Evolutionary conservation across 2,113 vertebrate genomes (phyloP), one percentile per base, ranked within the genome.

Genomic region (Calypte anna): DNA sequence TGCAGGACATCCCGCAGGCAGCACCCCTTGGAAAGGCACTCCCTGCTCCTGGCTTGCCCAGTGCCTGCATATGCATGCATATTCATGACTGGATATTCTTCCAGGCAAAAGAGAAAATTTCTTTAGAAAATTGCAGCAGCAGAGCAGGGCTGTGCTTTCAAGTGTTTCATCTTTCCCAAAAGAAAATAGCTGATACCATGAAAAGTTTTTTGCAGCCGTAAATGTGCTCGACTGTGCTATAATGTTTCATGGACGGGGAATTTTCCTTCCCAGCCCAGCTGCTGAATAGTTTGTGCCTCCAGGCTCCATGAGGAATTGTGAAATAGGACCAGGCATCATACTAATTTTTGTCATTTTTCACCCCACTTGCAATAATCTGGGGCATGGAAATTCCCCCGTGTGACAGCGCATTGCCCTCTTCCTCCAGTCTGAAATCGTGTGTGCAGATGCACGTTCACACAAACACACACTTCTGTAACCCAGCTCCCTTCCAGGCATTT

Each of bases 141-240:
- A 90, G 78, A 95, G 77, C 66, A 82, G 64, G 76, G 78, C 72
- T 94, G 66, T 79, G 55, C 86, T 94, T 94, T 91, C 80, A 96
- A 92, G 83, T 93, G 70, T 85, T 92, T 82, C 87, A 64, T 67
- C 84, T 95, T 93, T 96, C 94, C 91, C 84, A 82, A 81, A 90
- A 94, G 93, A 93, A 97, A 96, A 96, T 84, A 97, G 91, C 93
- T 94, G 92, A 94, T 93, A 75, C 88, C 85, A 92, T 90, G 63
- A 95, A 96, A 96, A 97, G 82, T 93, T 92, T 78, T 92, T 81
- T 94, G 76, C 48, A 90, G 62, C 76, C 2, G 8, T 83, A 94
- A 93, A 94, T 88, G 93, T 51, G 9, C 50, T 90, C 82, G 74
- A 94, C 81, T 93, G 50, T 77, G 90, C 90, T 91, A 67, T 92